A percentile compares a stretch with the other conserved stretches of the same genome.
These are phyloP conservation scores for Cotesia typhae DNA, from an alignment of 1,140 invertebrate genomes.

Conservation along the genomic window DNA sequence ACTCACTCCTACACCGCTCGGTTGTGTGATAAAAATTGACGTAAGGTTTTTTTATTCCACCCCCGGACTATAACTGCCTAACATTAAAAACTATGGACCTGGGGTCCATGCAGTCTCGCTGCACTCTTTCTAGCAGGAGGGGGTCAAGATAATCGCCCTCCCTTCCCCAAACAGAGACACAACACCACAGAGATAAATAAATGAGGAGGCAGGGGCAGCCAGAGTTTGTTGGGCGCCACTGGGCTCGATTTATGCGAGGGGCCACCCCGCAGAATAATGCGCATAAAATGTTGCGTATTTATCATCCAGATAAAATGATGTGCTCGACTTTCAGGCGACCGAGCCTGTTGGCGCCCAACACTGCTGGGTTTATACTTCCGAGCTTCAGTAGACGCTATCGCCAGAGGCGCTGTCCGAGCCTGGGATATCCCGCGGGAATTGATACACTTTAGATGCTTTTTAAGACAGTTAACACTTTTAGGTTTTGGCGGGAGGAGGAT, in stretches of 20 bases:
- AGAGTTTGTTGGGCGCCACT: conserved; percentile 18
- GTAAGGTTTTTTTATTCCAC: conserved; percentile 57
- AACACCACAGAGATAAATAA: neutral
- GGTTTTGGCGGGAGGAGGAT: too few species aligned
- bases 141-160: too few species aligned
- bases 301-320: conserved; percentile 66
- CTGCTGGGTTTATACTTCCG: conserved; percentile 30
- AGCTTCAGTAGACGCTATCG: conserved; percentile 32
- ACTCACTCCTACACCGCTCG: conserved; percentile 8
- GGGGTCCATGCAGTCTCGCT: conserved; percentile 50
- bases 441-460: conserved; percentile 29
- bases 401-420: conserved; percentile 9
- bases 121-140: too few species aligned
- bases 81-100: conserved; percentile 66
- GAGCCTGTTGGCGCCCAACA: conserved; percentile 49
- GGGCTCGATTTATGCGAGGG: conserved; percentile 32
- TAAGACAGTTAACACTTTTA: neutral
- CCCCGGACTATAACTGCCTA: conserved; percentile 65
- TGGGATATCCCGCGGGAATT: conserved; percentile 25
- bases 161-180: neutral
- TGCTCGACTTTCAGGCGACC: conserved; percentile 59
- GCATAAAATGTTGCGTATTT: conserved; percentile 66
- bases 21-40: conserved; percentile 68
- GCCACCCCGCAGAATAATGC: conserved; percentile 57
- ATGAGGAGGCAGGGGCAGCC: conserved; percentile 37